Conservation (phyloP, 2,797 vertebrate species). For the Emydoidea blandingii region DNA sequence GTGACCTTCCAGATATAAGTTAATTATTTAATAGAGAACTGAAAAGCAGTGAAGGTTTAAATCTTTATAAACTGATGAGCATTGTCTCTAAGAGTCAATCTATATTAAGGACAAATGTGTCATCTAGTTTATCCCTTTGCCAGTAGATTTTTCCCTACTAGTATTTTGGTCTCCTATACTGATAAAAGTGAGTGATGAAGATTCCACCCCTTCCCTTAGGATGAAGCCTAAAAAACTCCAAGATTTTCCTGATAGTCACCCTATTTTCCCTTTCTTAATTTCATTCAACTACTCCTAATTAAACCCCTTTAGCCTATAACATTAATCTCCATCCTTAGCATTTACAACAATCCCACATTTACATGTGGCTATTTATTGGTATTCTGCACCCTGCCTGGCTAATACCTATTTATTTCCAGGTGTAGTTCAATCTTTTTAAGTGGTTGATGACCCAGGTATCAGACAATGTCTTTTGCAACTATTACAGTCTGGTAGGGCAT, state of each 20-base stretch:
- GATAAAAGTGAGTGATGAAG: neutral
- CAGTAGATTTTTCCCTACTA: neutral
- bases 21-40: slow-evolving; percentile 14
- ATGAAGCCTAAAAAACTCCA: neutral
- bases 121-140: neutral
- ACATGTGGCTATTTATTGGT: neutral
- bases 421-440: neutral
- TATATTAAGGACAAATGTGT: neutral
- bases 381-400: neutral
- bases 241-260: neutral
- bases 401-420: neutral
- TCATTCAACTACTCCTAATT: neutral
- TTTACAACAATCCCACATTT: neutral
- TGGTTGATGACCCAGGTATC: neutral
- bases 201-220: neutral
- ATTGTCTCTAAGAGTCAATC: neutral
- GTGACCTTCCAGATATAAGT: neutral
- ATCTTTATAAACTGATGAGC: neutral
- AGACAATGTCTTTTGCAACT: neutral
- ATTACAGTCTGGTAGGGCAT: neutral
- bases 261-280: neutral
- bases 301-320: neutral
- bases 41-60: neutral
- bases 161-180: neutral
- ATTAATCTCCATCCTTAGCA: neutral